Conservation (phyloP, 2,113 vertebrate species). For the Pao palembangensis region DNA sequence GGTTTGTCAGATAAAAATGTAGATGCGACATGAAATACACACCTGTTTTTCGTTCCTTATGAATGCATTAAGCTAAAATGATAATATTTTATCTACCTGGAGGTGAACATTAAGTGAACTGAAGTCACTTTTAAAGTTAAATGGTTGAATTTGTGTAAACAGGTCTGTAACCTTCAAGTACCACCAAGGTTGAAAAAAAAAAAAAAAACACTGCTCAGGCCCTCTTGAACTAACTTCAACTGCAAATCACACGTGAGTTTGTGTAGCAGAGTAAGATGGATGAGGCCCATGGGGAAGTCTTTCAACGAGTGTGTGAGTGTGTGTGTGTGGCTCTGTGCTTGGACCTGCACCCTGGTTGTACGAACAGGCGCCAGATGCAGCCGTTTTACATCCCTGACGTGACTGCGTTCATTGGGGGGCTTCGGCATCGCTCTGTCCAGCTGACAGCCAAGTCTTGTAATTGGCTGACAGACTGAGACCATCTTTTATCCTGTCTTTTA, state of each 20-base stretch:
- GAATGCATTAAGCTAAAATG: no score
- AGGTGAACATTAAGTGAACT: no score
- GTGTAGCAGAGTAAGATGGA: constrained; percentile 70
- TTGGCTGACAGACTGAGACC: constrained; percentile 32
- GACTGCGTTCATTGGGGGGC: constrained; percentile 47
- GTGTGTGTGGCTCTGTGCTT: not conserved
- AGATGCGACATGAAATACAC: constrained; percentile 19
- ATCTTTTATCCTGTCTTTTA: not conserved
- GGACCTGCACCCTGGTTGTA: constrained; percentile 19
- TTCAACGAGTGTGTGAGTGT: constrained; percentile 37
- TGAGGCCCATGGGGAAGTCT: constrained; percentile 58
- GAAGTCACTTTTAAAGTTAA: no score
- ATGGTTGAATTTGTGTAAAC: no score
- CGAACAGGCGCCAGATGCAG: constrained; percentile 55
- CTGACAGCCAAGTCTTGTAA: constrained; percentile 55
- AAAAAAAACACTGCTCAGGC: no score
- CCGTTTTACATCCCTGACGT: constrained; percentile 43
- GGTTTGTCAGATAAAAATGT: constrained; percentile 33
- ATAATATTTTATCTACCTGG: no score
- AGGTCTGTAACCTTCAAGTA: no score
- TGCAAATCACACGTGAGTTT: constrained; percentile 54
- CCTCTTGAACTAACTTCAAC: not conserved
- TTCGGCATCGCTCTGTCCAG: constrained; percentile 29
- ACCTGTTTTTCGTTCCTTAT: not conserved
- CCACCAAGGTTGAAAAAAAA: no score